Evolutionary conservation across 2,888 invertebrate genomes (phyloP).

Genomic region (Dicranocentrus wangi): DNA sequence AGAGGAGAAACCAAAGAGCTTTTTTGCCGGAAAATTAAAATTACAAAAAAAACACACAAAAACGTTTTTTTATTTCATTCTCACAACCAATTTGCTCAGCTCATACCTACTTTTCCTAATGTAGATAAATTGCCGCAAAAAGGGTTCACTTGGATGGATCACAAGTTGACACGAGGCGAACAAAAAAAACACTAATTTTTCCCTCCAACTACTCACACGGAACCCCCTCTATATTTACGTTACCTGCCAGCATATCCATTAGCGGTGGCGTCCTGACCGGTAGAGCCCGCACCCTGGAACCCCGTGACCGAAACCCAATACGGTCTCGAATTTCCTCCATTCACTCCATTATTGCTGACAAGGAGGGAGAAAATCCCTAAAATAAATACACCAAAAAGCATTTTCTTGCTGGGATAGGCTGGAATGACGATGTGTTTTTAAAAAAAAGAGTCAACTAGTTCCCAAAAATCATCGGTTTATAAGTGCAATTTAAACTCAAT

Average conservation of each 20-base stretch:
- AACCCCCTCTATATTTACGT: conserved; percentile 16
- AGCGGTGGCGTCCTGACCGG: conserved; percentile 69
- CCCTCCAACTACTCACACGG: no score
- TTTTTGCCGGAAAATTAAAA: conserved; percentile 20
- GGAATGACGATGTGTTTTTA: conserved; percentile 47
- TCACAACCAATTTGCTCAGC: no score
- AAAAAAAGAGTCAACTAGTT: conserved; percentile 35
- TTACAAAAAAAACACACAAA: no score
- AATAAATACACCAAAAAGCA: conserved; percentile 58
- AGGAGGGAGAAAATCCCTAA: conserved; percentile 54
- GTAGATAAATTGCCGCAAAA: no score
- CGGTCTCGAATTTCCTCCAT: conserved; percentile 63
- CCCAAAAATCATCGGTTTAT: conserved; percentile 34
- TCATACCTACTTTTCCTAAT: no score
- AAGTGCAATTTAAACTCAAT: conserved; percentile 59
- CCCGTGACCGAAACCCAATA: conserved; percentile 65
- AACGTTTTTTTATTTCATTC: no score
- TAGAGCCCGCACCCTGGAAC: conserved; percentile 61
- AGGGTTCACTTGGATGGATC: no score
- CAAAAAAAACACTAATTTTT: no score
- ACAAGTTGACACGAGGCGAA: no score
- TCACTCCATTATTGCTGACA: conserved; percentile 51
- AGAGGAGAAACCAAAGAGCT: conserved; percentile 69
- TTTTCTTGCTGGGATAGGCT: conserved; percentile 32
- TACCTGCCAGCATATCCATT: conserved; percentile 72